Base-by-base conservation (phyloP, 2,797 vertebrate species). In the Pangasius sanitwongsei region DNA sequence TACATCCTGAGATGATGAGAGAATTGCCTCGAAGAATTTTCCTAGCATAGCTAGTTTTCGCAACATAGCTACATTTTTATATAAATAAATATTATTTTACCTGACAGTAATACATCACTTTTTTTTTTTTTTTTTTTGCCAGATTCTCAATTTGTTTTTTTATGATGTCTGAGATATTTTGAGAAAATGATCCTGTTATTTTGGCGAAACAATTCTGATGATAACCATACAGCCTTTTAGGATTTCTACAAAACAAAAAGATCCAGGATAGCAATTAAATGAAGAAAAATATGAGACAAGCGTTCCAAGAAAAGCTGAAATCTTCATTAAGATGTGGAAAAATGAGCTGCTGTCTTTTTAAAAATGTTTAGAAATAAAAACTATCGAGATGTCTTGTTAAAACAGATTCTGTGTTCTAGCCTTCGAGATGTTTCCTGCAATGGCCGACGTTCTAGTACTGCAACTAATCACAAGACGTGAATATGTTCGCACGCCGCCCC, bases 401-500 rank as follows among this genome's bases (percentile, higher is more conserved):
- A n/a, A 67, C 59, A 25, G 61, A n/a, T 31, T 13, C 11, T 61
- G 59, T 20, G 5, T 63, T 63, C 61, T 7, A 9, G 61, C 23
- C 61, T 25, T 28, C 2, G 61, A 67, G 25, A 4, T 12, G 11
- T 67, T 67, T 31, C 63, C n/a, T 31, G n/a, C 13, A 67, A 67
- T 67, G 9, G 28, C 65, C 4, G 28, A 31, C 3, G 12, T 69
- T 69, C 12, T 31, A 2, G 12, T 31, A 34, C n/a, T 34, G n/a
- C 65, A 15, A 6, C 28, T 6, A 12, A 4, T n/a, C 63, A 12
- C 63, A 31, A 31, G 63, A 4, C 63, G 31, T 12, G 57, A 7
- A 1, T 20, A 20, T 23, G 11, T n/a, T 4, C 28, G 11, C 4
- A 6, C 13, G 1, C 15, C 1, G n/a, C 1, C n/a, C 13, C 28